These are phyloP conservation scores for Ochlodes sylvanus DNA, from an alignment of 2,888 invertebrate species.

Conservation along the genomic window DNA sequence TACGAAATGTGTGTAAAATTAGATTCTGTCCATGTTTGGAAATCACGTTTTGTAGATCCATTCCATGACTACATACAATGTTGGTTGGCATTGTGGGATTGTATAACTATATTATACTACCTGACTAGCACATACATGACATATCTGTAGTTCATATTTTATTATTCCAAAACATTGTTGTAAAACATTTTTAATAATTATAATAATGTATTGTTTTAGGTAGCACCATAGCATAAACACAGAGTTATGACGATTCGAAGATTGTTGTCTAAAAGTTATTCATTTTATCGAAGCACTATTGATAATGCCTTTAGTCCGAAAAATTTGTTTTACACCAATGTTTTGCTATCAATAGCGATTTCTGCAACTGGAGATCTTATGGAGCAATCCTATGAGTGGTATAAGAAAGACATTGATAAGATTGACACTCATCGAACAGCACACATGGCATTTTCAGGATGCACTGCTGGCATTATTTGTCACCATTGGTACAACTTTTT, in stretches of 20 bases:
- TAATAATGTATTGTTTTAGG: conserved; percentile 27
- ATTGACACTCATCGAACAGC: conserved; percentile 87
- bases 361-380: conserved; percentile 92
- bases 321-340: conserved; percentile 92
- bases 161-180: conserved; percentile 7
- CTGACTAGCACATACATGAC: not conserved
- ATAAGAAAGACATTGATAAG: conserved; percentile 78
- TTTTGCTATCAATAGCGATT: conserved; percentile 89
- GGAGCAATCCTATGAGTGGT: conserved; percentile 92
- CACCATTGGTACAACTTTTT: conserved; percentile 95
- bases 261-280: conserved; percentile 48
- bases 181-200: conserved; percentile 4
- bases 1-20: no score
- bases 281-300: conserved; percentile 54
- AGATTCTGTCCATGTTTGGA: not conserved
- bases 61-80: not conserved
- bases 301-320: conserved; percentile 84
- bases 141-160: not conserved
- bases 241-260: conserved; percentile 24
- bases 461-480: conserved; percentile 90
- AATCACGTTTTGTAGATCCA: not conserved
- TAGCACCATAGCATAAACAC: not conserved
- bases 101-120: not conserved
- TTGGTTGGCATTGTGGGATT: not conserved
- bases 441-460: conserved; percentile 92